Percentiles rank a stretch among this genome's conserved stretches.
phyloP scores from a whole-genome alignment of 2,888 invertebrate genomes.

The Pseudoips prasinana region DNA sequence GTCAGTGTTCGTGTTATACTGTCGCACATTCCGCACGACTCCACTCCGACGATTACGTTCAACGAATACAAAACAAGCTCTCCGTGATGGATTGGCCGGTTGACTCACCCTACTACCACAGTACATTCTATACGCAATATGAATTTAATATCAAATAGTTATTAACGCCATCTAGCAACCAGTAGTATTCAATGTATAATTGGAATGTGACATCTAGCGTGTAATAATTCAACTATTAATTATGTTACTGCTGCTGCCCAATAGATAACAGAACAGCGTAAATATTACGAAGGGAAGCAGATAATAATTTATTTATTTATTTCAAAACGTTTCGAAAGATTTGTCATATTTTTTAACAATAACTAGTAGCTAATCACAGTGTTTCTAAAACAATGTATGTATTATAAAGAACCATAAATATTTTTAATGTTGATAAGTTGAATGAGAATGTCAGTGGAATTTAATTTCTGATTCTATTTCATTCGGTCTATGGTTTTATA shows the following conservation, averaged over 20 bases:
- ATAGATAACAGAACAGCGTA: no score
- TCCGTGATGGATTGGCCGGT: constrained; percentile 24
- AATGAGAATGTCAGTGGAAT: no score
- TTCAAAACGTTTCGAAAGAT: no score
- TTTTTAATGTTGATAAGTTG: no score
- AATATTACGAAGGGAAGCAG: no score
- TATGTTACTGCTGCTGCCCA: no score
- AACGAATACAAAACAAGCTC: constrained; percentile 64
- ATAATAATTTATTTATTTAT: no score
- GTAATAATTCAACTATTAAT: neutral
- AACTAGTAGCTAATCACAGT: no score
- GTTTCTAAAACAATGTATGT: no score
- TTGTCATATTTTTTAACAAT: no score
- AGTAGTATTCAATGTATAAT: constrained; percentile 4
- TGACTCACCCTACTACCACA: constrained; percentile 26
- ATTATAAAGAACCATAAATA: no score
- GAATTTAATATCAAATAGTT: constrained; percentile 2
- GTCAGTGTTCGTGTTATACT: constrained; percentile 56
- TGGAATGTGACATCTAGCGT: constrained; percentile 30
- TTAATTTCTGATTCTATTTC: constrained; percentile 12
- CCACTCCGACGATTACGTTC: constrained; percentile 58
- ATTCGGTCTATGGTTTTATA: constrained; percentile 10
- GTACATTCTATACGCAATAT: no score
- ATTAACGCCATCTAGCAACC: constrained; percentile 41
- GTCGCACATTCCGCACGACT: constrained; percentile 61